phyloP scores from a whole-genome alignment of 2,113 vertebrate genomes.

The Struthio camelus region DNA sequence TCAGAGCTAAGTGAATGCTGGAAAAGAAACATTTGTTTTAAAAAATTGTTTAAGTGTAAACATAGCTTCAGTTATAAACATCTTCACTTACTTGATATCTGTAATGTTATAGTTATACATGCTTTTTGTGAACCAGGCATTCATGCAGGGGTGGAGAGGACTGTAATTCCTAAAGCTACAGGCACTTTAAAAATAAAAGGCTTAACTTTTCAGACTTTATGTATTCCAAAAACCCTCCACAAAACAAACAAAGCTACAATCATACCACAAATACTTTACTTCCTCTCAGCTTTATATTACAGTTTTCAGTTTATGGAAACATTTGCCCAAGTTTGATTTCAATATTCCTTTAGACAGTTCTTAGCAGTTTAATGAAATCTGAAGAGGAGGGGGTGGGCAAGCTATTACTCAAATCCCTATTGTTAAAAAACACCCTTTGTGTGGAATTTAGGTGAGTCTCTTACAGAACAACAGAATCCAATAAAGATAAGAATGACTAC shows the following conservation, averaged over 20 bases:
- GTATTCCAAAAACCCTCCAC: background rate
- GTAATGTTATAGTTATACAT: rapidly evolving
- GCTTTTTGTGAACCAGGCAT: background rate
- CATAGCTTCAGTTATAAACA: background rate
- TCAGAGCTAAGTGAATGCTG: background rate
- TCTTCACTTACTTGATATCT: background rate
- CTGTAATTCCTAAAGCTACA: background rate
- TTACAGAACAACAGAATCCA: constrained; percentile 10
- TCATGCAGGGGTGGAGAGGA: background rate
- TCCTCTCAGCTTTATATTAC: background rate
- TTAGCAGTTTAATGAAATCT: background rate
- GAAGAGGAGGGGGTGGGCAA: background rate
- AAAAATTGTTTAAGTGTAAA: background rate
- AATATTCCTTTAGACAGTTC: background rate
- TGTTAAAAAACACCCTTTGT: constrained; percentile 5
- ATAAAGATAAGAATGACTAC: constrained; percentile 58
- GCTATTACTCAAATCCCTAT: background rate
- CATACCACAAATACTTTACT: background rate
- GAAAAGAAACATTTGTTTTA: background rate
- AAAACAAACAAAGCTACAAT: constrained; percentile 11
- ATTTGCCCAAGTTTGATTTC: background rate
- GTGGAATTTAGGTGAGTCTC: background rate
- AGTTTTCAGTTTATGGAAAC: constrained; percentile 19
- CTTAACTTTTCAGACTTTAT: background rate
- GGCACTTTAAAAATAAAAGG: background rate